Evolutionary conservation across 2,888 invertebrate genomes (phyloP).

Genomic region (Andrena camellia): DNA sequence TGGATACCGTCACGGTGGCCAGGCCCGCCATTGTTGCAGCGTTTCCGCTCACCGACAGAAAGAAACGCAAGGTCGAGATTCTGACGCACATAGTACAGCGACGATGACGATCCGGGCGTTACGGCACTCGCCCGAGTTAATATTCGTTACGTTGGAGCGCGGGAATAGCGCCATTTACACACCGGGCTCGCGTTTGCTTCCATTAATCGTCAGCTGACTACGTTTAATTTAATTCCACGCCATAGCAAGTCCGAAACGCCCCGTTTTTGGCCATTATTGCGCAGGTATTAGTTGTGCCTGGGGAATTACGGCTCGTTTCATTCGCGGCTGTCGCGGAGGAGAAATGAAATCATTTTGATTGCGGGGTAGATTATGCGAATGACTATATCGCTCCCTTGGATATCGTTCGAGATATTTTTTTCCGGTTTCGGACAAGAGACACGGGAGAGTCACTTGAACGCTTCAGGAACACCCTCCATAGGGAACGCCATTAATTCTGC

Average conservation of each 20-base stretch:
- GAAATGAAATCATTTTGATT: neutral
- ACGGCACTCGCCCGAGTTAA: conserved; percentile 8
- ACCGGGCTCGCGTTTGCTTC: conserved; percentile 14
- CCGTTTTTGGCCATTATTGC: conserved; percentile 38
- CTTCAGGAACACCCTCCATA: neutral
- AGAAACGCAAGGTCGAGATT: neutral
- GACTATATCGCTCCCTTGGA: conserved; percentile 16
- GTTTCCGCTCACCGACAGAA: neutral
- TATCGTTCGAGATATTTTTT: too few species aligned
- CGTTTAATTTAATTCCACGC: conserved; percentile 43
- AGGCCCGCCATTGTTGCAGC: neutral
- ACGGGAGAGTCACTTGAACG: neutral
- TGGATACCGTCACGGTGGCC: neutral
- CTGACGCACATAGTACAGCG: too few species aligned
- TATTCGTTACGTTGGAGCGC: conserved; percentile 36
- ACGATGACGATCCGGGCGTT: too few species aligned
- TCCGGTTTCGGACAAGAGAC: neutral
- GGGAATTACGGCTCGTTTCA: conserved; percentile 32
- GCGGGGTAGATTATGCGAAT: conserved; percentile 7
- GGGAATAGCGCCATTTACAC: conserved; percentile 44
- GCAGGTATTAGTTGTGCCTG: conserved; percentile 32
- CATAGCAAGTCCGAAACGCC: conserved; percentile 2
- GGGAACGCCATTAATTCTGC: neutral
- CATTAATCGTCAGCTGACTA: conserved; percentile 41
- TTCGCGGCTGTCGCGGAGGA: neutral